phyloP scores from a whole-genome alignment of 2,888 invertebrate species.

The Lasioglossum calceatum region DNA sequence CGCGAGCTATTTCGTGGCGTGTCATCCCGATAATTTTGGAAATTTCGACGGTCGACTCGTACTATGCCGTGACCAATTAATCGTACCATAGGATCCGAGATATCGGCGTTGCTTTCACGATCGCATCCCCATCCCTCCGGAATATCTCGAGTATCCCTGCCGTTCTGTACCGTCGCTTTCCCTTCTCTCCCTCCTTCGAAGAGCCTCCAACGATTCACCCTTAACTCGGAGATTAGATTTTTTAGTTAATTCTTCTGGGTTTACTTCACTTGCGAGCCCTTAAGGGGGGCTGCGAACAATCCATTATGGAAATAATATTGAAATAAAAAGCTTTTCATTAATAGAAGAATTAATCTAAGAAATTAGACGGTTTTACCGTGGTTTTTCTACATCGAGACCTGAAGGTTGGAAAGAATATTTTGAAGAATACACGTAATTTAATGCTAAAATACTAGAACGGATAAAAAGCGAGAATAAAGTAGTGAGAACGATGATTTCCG shows the following conservation, averaged over 20 bases:
- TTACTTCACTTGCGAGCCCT: neutral
- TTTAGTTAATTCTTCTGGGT: neutral
- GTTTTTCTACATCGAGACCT: neutral
- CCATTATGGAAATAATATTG: too few species aligned
- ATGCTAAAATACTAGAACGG: too few species aligned
- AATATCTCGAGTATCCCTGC: neutral
- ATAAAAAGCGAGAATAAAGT: neutral
- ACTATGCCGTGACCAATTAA: conserved; percentile 54
- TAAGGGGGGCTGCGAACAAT: neutral
- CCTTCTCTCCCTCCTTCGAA: neutral
- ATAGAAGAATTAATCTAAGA: too few species aligned
- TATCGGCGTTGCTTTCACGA: conserved; percentile 23
- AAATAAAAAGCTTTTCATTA: too few species aligned
- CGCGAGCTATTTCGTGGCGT: conserved; percentile 64
- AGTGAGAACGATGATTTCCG: neutral
- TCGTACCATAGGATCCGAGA: conserved; percentile 26
- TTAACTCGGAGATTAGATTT: neutral
- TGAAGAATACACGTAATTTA: too few species aligned
- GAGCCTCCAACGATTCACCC: neutral
- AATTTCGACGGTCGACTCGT: conserved; percentile 58
- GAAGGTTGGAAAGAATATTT: neutral
- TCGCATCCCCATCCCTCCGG: neutral
- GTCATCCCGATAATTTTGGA: conserved; percentile 69
- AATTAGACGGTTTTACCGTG: too few species aligned
- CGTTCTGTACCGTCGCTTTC: neutral